Evolutionary conservation across 2,113 vertebrate genomes (phyloP).

Genomic region (Addax nasomaculatus): DNA sequence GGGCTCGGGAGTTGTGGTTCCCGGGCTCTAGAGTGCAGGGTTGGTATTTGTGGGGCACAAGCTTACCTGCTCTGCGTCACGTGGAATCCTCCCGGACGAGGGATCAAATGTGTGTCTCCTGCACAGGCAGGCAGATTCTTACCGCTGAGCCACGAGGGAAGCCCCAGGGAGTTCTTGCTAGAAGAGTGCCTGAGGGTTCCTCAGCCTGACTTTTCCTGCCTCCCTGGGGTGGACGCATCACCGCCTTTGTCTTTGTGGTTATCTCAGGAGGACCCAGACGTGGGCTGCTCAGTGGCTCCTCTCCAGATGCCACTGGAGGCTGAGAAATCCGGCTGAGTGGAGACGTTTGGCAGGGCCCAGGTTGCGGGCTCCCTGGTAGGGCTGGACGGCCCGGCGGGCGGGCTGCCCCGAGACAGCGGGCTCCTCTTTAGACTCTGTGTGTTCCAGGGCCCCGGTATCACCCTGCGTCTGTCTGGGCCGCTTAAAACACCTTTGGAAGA

Average conservation of each 20-base stretch:
- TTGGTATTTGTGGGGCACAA: not conserved
- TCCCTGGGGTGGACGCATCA: accelerated
- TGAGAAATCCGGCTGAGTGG: too few relatives aligned
- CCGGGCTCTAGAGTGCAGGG: not conserved
- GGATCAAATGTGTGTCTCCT: not conserved
- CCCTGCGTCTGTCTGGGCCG: accelerated
- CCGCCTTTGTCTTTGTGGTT: not conserved
- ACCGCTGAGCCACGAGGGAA: not conserved
- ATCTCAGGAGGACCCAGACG: not conserved
- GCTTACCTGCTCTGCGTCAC: not conserved
- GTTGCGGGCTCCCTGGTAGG: accelerated
- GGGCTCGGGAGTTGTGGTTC: not conserved
- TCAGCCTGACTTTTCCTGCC: not conserved
- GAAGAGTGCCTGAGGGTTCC: accelerated
- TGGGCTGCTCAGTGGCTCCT: not conserved
- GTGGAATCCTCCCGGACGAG: not conserved
- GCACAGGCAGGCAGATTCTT: accelerated
- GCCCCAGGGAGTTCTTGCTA: not conserved
- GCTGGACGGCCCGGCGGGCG: accelerated
- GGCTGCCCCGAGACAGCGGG: accelerated
- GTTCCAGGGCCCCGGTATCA: not conserved
- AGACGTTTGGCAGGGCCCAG: accelerated
- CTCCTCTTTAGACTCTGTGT: not conserved
- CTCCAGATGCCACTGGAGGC: not conserved
- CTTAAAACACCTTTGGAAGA: not conserved